Percentiles rank a stretch among this genome's conserved stretches.
Conservation (phyloP, 2,797 vertebrate genomes). For the Rhynchotus rufescens region DNA sequence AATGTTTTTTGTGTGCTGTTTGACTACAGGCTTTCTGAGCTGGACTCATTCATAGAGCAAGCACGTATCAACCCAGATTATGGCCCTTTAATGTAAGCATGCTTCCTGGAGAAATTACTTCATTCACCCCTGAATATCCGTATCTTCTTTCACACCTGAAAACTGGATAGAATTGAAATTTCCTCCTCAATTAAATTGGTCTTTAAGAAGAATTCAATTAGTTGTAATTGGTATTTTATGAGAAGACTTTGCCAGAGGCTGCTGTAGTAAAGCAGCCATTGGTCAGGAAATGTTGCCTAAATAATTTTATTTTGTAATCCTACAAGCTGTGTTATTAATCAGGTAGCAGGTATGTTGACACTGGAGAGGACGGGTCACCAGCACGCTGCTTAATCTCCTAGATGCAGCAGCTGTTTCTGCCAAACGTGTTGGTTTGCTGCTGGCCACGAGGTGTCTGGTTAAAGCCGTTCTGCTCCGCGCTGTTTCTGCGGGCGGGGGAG, state of each 20-base stretch:
- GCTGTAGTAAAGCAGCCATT: background rate
- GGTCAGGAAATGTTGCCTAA: background rate
- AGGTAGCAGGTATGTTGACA: background rate
- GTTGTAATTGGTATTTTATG: constrained; percentile 40
- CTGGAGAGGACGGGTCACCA: background rate
- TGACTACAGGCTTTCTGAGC: background rate
- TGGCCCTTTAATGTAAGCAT: background rate
- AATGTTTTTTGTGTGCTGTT: background rate
- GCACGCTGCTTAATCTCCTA: background rate
- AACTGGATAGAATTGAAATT: background rate
- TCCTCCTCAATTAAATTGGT: constrained; percentile 22
- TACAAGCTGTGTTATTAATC: background rate
- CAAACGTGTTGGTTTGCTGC: constrained; percentile 7
- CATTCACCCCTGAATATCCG: background rate
- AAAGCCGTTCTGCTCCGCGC: background rate
- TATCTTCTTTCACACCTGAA: constrained; percentile 12
- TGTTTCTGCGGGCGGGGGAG: background rate
- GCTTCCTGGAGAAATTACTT: constrained; percentile 14
- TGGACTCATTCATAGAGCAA: background rate
- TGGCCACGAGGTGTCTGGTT: background rate
- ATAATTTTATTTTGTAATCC: background rate
- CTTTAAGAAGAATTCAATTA: constrained; percentile 43
- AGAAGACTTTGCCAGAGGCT: constrained; percentile 11
- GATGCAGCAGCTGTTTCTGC: constrained; percentile 27
- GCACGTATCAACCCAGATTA: background rate